Conservation (phyloP, 1,140 invertebrate genomes). For the Trissolcus basalis region DNA sequence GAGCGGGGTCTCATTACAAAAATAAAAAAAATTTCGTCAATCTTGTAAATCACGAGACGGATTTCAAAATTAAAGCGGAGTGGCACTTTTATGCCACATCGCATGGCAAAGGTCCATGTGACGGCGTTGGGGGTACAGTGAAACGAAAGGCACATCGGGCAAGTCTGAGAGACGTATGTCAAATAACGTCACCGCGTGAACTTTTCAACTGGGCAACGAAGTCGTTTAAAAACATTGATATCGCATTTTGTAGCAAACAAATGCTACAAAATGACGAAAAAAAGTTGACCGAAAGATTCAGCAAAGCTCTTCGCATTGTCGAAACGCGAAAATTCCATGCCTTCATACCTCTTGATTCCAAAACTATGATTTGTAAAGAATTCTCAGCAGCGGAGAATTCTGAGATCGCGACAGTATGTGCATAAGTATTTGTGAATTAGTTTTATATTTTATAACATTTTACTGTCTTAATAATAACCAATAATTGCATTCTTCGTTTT, state of each 20-base stretch:
- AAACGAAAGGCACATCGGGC: neutral
- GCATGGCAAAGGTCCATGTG: neutral
- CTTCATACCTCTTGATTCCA: neutral
- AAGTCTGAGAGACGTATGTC: too few species aligned
- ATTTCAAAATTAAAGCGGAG: neutral
- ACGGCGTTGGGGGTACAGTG: neutral
- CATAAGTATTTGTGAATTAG: too few species aligned
- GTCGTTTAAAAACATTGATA: neutral
- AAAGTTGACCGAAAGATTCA: neutral
- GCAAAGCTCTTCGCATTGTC: neutral
- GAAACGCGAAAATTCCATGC: neutral
- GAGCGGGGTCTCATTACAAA: neutral
- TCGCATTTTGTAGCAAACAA: neutral
- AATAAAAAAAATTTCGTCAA: neutral
- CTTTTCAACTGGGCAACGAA: neutral
- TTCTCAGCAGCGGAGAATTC: neutral
- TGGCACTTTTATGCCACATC: neutral
- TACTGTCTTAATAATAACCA: too few species aligned
- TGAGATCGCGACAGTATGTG: neutral
- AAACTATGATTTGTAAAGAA: slow-evolving; percentile 1
- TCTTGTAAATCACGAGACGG: neutral
- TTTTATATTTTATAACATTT: too few species aligned
- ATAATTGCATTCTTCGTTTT: too few species aligned
- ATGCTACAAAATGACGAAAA: neutral
- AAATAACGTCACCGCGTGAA: neutral